Evolutionary conservation across 1,140 invertebrate genomes (phyloP).

Genomic region (Drosophila burlai): DNA sequence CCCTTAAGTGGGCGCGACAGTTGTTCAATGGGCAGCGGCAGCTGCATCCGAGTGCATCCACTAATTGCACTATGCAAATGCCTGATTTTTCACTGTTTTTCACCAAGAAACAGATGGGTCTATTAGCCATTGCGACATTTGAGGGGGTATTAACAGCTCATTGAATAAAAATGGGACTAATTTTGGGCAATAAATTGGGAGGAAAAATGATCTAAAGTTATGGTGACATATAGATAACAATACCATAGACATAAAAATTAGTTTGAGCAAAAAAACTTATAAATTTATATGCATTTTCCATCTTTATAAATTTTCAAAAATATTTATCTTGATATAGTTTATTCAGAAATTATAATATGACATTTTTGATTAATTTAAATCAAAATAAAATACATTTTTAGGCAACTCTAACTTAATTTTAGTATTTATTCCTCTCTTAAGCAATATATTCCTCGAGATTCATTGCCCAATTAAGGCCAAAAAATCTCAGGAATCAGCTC

Average conservation of each 20-base stretch:
- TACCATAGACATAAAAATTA: too few relatives aligned
- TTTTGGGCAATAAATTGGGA: not conserved
- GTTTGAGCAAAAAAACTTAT: too few relatives aligned
- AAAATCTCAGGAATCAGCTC: not conserved
- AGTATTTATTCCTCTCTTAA: too few relatives aligned
- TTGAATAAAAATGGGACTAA: not conserved
- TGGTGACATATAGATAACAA: too few relatives aligned
- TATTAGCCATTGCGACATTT: slow-evolving; percentile 20
- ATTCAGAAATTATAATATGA: not conserved
- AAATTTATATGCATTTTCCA: too few relatives aligned
- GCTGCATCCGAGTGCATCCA: slow-evolving; percentile 49
- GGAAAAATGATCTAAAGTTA: too few relatives aligned
- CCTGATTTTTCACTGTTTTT: slow-evolving; percentile 25
- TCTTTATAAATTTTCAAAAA: too few relatives aligned
- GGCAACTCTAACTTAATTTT: not conserved
- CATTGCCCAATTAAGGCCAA: slow-evolving; percentile 13
- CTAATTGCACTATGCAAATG: slow-evolving; percentile 63
- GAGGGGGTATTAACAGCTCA: slow-evolving; percentile 13
- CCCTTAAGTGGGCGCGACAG: slow-evolving; percentile 62
- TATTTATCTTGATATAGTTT: not conserved
- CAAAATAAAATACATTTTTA: not conserved
- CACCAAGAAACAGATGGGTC: slow-evolving; percentile 30
- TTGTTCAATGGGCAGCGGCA: slow-evolving; percentile 65
- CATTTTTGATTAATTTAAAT: not conserved
- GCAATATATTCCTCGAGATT: not conserved